Percentiles rank a stretch among this genome's conserved stretches.
Evolutionary conservation across 2,888 invertebrate species (phyloP).

Genomic region (Cephus runcator): DNA sequence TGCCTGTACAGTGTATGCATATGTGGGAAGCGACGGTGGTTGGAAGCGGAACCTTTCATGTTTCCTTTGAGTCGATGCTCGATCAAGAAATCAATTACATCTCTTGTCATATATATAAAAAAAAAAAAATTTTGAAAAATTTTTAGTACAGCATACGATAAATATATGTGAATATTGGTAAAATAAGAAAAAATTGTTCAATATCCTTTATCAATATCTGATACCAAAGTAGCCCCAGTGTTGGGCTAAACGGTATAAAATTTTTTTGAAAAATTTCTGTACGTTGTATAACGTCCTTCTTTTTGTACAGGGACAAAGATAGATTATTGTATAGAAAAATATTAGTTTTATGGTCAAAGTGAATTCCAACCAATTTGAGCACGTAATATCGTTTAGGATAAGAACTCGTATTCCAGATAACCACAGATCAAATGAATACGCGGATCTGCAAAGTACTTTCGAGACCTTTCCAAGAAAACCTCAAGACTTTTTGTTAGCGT

Average conservation of each 20-base stretch:
- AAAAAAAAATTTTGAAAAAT: not conserved
- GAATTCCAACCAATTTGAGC: not conserved
- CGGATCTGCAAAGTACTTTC: not conserved
- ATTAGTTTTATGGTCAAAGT: not conserved
- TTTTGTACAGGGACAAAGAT: not conserved
- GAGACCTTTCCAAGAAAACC: not conserved
- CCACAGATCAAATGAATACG: not conserved
- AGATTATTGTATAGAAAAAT: not conserved
- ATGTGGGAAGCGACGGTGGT: not conserved
- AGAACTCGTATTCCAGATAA: not conserved
- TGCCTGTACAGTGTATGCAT: not conserved
- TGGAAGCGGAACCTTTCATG: not conserved
- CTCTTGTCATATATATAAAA: not conserved
- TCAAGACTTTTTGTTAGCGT: not conserved
- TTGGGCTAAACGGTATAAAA: not conserved
- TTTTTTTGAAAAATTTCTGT: not conserved
- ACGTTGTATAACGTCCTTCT: not conserved
- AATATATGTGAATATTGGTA: too few relatives aligned
- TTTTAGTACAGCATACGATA: not conserved
- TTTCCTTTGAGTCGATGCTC: not conserved
- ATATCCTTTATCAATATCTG: too few relatives aligned
- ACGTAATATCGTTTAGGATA: not conserved
- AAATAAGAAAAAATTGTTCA: too few relatives aligned
- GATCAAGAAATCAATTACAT: not conserved
- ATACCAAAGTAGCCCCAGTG: not conserved